Percentiles rank a stretch among this genome's conserved stretches.
phyloP scores from a whole-genome alignment of 1,140 invertebrate genomes.

The Ladona fulva region DNA sequence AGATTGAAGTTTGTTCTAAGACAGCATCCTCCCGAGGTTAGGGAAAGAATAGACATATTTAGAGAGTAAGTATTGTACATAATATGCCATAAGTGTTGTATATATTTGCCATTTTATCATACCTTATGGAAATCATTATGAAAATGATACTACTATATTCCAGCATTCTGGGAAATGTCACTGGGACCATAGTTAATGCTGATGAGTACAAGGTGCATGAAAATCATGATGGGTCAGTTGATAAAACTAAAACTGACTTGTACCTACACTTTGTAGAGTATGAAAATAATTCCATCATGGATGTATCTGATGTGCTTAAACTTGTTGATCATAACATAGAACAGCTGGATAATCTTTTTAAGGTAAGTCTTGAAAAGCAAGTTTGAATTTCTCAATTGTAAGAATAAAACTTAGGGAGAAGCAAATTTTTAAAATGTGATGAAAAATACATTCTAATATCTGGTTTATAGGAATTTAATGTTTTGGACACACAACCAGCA shows the following conservation, averaged over 20 bases:
- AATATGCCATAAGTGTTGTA: neutral
- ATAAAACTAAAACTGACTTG: conserved; percentile 88
- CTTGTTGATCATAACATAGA: conserved; percentile 88
- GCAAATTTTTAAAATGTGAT: neutral
- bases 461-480: conserved; percentile 63
- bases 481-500: conserved; percentile 76
- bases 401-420: no score
- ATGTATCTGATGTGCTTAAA: conserved; percentile 71
- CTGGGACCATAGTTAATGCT: conserved; percentile 84
- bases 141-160: conserved; percentile 23
- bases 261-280: conserved; percentile 87
- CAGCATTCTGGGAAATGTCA: conserved; percentile 72
- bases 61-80: conserved; percentile 52
- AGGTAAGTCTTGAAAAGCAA: conserved; percentile 43
- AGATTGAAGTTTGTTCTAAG: conserved; percentile 84
- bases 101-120: conserved; percentile 10
- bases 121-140: neutral
- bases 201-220: conserved; percentile 89
- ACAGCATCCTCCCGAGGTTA: conserved; percentile 74
- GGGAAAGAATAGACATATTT: conserved; percentile 67
- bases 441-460: neutral
- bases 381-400: no score
- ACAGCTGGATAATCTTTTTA: conserved; percentile 77
- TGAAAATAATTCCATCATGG: conserved; percentile 81
- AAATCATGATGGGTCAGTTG: conserved; percentile 83